Base-by-base conservation (phyloP, 2,113 vertebrate species). In the Pogonocichla stellata region DNA sequence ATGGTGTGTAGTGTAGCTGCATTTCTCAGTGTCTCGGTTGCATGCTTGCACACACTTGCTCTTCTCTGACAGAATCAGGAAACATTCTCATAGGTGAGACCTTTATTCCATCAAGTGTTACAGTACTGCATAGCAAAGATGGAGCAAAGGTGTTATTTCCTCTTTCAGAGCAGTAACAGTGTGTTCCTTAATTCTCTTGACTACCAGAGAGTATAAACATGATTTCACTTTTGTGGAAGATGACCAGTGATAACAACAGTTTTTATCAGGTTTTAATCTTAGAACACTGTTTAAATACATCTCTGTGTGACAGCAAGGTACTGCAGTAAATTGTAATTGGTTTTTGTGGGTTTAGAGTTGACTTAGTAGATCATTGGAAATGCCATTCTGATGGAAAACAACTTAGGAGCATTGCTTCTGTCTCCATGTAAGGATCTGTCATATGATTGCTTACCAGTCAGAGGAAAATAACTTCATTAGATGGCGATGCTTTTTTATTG, bases 381-480 rank as follows among this genome's bases (percentile, higher is more conserved):
- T 78, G 72, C 19, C 51, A 23, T 74, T 82, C 51, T 83, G 64
- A 62, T 78, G 64, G 72, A 84, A 88, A 95, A 80, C 56, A 91
- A 42, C 28, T 71, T 50, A 31, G 0, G 4, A 14, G 8, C 24
- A 14, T 86, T 91, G 57, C 65, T 82, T 15, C 28, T 70, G 9
- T 65, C 38, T 54, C 45, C 62, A 4, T 51, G 48, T 85, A 72
- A 91, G 48, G 19, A n/a, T 62, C 57, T 84, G 19, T 89, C 19
- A 25, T 57, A 36, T 81, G 73, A 69, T 50, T 87, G 28, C 36
- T 71, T 91, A 47, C 65, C 57, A 72, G 69, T 74, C 57, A 87
- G 58, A 69, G 62, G 77, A 93, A 93, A 94, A 91, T 75, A 80
- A 56, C 66, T 79, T 91, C 31, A 45, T 89, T 93, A 88, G 88